These are phyloP conservation scores for Matsumyia berberina DNA, from an alignment of 2,888 invertebrate genomes.

Conservation along the genomic window DNA sequence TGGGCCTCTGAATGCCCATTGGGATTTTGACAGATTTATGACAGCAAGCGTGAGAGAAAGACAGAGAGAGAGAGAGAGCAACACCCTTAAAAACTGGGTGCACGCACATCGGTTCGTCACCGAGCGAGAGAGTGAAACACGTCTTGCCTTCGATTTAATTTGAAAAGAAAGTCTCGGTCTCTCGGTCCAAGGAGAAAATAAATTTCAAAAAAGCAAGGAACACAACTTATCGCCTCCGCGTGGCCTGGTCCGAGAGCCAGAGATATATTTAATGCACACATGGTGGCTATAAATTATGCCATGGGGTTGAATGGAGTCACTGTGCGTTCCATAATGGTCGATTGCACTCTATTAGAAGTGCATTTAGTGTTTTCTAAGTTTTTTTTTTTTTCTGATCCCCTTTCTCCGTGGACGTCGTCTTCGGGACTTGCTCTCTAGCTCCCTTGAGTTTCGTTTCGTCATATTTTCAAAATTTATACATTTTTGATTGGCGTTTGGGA, in stretches of 20 bases:
- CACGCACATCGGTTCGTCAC: slow-evolving; percentile 49
- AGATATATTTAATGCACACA: slow-evolving; percentile 68
- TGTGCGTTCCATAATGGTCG: slow-evolving; percentile 62
- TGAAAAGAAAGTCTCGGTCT: slow-evolving; percentile 8
- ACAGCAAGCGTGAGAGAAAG: slow-evolving; percentile 9
- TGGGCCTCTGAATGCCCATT: slow-evolving; percentile 54
- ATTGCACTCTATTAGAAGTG: slow-evolving; percentile 66
- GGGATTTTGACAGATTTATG: slow-evolving; percentile 74
- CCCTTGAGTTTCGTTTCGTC: background rate
- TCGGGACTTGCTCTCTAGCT: background rate
- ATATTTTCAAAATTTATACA: slow-evolving; percentile 43
- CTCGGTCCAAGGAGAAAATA: slow-evolving; percentile 13
- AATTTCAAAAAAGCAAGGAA: slow-evolving; percentile 30
- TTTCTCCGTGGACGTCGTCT: background rate
- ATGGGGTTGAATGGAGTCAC: slow-evolving; percentile 58
- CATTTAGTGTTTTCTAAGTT: slow-evolving; percentile 45
- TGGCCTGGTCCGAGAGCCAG: slow-evolving; percentile 15
- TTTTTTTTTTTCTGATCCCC: background rate
- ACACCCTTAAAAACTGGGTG: slow-evolving; percentile 50
- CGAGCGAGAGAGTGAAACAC: background rate
- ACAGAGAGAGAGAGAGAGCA: slow-evolving; percentile 2
- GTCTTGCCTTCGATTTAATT: slow-evolving; percentile 52
- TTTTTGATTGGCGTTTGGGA: slow-evolving; percentile 46
- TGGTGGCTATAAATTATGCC: slow-evolving; percentile 64
- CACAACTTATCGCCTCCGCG: slow-evolving; percentile 55